phyloP scores from a whole-genome alignment of 2,888 invertebrate species.

The Chloromyia formosa region DNA sequence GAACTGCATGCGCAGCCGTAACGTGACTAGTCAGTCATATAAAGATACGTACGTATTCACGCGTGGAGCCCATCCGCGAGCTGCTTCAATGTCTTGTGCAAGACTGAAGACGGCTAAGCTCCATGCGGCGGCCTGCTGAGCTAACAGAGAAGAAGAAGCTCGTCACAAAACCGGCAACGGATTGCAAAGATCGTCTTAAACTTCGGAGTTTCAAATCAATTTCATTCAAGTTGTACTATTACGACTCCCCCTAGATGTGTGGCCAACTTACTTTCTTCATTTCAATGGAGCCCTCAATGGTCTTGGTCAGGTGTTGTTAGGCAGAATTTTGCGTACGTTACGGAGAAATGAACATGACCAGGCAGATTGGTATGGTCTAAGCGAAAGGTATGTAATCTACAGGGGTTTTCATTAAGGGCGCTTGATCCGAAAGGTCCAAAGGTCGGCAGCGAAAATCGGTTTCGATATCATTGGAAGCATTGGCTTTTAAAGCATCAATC shows the following conservation, averaged over 20 bases:
- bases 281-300: slow-evolving; percentile 4
- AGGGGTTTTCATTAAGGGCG: too few relatives aligned
- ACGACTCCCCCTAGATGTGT: slow-evolving; percentile 19
- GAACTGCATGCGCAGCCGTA: not conserved
- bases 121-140: not conserved
- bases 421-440: too few relatives aligned
- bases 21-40: not conserved
- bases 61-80: slow-evolving; percentile 26
- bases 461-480: too few relatives aligned
- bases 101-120: slow-evolving; percentile 31
- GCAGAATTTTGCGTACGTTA: slow-evolving; percentile 3
- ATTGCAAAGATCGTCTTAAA: slow-evolving; percentile 9
- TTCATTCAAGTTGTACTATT: slow-evolving; percentile 16
- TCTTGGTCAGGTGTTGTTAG: slow-evolving; percentile 13
- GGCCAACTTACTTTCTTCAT: slow-evolving; percentile 32
- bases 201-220: not conserved
- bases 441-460: too few relatives aligned
- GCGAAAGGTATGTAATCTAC: too few relatives aligned
- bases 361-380: too few relatives aligned
- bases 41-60: not conserved
- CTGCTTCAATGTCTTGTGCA: slow-evolving; percentile 31
- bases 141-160: too few relatives aligned
- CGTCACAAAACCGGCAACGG: not conserved
- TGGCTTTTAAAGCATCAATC: too few relatives aligned
- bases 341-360: too few relatives aligned